Evolutionary conservation across 2,113 vertebrate genomes (phyloP), one percentile per base, ranked within the genome.

Genomic region (Phaethon lepturus): DNA sequence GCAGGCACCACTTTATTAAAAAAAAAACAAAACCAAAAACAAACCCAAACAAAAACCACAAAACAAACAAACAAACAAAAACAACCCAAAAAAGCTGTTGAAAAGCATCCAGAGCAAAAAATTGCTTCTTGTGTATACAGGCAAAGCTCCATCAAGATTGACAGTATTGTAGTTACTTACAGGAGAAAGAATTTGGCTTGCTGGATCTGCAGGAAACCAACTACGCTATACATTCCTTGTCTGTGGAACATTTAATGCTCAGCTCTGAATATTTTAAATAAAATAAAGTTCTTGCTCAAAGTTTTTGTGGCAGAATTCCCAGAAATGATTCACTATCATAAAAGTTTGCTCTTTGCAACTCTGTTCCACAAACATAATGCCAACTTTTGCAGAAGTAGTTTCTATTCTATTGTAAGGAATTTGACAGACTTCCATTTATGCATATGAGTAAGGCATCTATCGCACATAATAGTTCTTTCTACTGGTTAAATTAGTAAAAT

Each of bases 231-330:
- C 24, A 29, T 77, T 93, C 55, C 52, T 75, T 50, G 7, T 64
- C 35, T 82, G 29, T 33, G 77, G 69, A 87, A 86, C 31, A 22
- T 44, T 58, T 75, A 76, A 60, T 75, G 26, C 33, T 81, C 26
- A 56, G 18, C n/a, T 71, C 58, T 64, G 33, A 84, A 20, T 63
- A 45, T 93, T 76, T 93, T 26, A 75, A 91, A 81, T 78, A 75
- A 84, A 94, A 59, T 63, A 7, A 79, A 76, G 33, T 62, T 55
- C 62, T 89, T 85, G 40, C 55, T 80, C 17, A 13, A 90, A 79
- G 50, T 33, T 92, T 92, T 88, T 72, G n/a, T 87, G 74, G 79
- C 86, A 87, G 44, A 56, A 85, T 76, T 94, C 89, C 42, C 74
- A 85, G 87, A 94, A 85, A 74, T 28, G 22, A 47, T 82, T 96